Percentiles rank a stretch among this genome's conserved stretches.
Conservation (phyloP, 2,888 invertebrate species). For the Branchinecta sandiegonensis region DNA sequence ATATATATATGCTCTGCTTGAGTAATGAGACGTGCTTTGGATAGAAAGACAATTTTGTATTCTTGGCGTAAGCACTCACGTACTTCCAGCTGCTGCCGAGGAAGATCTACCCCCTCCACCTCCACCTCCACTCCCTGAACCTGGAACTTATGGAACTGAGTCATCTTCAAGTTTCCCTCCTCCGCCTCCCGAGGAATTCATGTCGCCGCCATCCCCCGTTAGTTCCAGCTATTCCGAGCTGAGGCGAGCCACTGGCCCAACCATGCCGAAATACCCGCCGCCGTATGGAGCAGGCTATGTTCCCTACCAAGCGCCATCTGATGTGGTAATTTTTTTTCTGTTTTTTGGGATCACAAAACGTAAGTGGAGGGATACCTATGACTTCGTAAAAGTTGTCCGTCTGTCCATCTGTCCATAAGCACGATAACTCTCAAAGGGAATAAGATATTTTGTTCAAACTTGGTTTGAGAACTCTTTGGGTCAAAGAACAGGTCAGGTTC, state of each 20-base stretch:
- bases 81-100: conserved; percentile 30
- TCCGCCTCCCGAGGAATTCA: conserved; percentile 48
- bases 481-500: too few relatives aligned
- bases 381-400: too few relatives aligned
- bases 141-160: conserved; percentile 35
- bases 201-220: conserved; percentile 74
- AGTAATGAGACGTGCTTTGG: too few relatives aligned
- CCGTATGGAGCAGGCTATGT: conserved; percentile 5
- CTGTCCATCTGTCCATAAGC: too few relatives aligned
- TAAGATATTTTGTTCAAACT: too few relatives aligned
- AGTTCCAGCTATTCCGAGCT: conserved; percentile 81
- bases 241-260: conserved; percentile 54
- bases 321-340: background rate
- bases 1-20: too few relatives aligned
- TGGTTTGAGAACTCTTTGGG: too few relatives aligned
- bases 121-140: conserved; percentile 40
- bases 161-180: conserved; percentile 29
- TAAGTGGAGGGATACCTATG: too few relatives aligned
- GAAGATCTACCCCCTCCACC: conserved; percentile 42
- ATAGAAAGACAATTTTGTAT: too few relatives aligned
- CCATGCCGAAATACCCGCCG: background rate
- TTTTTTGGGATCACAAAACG: too few relatives aligned
- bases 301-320: conserved; percentile 9
- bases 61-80: background rate
- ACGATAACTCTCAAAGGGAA: too few relatives aligned